Percentiles rank a stretch among this genome's conserved stretches.
Conservation (phyloP, 2,797 vertebrate genomes). For the Scomberomorus guttatus region DNA sequence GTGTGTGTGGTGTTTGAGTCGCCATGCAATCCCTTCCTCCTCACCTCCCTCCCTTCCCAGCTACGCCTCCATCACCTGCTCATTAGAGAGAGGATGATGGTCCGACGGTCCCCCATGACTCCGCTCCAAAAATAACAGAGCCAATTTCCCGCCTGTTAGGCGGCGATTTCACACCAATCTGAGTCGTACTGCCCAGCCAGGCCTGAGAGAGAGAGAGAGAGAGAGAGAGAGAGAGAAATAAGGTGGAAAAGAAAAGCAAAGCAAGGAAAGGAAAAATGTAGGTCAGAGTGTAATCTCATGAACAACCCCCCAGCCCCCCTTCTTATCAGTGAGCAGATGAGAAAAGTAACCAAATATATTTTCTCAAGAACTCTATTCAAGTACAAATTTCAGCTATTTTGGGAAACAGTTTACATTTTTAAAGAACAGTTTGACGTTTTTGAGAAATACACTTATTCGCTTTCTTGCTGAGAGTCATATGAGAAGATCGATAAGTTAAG, state of each 20-base stretch:
- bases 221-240: conserved; percentile 32
- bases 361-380: not conserved
- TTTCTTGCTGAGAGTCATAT: too few relatives aligned
- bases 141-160: conserved; percentile 88
- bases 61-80: conserved; percentile 79
- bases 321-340: conserved; percentile 17
- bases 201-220: conserved; percentile 45
- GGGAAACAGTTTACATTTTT: too few relatives aligned
- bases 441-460: too few relatives aligned
- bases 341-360: not conserved
- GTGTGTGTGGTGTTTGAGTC: conserved; percentile 51
- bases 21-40: conserved; percentile 23
- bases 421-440: too few relatives aligned
- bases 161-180: conserved; percentile 88
- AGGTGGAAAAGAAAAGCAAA: conserved; percentile 50
- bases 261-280: conserved; percentile 48
- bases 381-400: not conserved
- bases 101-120: conserved; percentile 78
- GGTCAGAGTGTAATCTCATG: conserved; percentile 61
- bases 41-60: conserved; percentile 7
- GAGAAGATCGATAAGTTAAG: too few relatives aligned
- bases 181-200: conserved; percentile 71
- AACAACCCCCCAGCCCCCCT: not conserved
- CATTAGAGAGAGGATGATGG: conserved; percentile 82
- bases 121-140: conserved; percentile 87